These are phyloP conservation scores for Adelphocoris suturalis DNA, from an alignment of 2,888 invertebrate species.

Conservation along the genomic window DNA sequence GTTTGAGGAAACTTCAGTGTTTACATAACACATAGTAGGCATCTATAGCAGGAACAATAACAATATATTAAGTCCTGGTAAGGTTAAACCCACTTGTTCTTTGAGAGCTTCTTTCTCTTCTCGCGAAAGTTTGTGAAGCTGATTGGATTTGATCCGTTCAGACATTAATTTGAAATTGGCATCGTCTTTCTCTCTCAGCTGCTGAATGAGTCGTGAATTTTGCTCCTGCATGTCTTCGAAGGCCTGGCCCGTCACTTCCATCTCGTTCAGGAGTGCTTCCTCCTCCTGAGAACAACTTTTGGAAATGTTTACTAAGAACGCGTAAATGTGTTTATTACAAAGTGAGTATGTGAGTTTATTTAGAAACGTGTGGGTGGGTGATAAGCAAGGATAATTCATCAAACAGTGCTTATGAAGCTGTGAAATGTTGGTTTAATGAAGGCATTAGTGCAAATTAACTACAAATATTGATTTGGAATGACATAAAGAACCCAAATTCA, in stretches of 20 bases:
- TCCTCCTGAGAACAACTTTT: slow-evolving; percentile 84
- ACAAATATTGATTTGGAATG: no score
- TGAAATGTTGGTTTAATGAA: neutral
- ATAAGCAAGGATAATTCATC: neutral
- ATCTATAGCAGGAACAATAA: no score
- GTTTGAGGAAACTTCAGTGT: no score
- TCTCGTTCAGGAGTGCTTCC: slow-evolving; percentile 97
- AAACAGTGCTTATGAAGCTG: neutral
- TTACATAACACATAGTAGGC: no score
- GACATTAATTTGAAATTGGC: slow-evolving; percentile 99
- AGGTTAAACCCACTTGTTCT: slow-evolving; percentile 84
- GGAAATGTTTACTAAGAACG: neutral
- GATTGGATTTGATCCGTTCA: slow-evolving; percentile 96
- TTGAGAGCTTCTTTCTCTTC: slow-evolving; percentile 97
- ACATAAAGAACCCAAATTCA: no score
- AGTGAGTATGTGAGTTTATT: neutral
- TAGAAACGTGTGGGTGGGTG: neutral
- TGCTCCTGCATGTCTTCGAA: slow-evolving; percentile 99
- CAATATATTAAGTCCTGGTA: no score
- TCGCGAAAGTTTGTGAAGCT: slow-evolving; percentile 93
- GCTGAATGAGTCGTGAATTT: slow-evolving; percentile 95
- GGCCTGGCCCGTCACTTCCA: slow-evolving; percentile 99
- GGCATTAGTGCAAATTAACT: no score
- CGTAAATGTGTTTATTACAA: neutral
- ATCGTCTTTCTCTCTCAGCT: slow-evolving; percentile 97